Evolutionary conservation across 1,140 invertebrate genomes (phyloP).

Genomic region (Arion vulgaris): DNA sequence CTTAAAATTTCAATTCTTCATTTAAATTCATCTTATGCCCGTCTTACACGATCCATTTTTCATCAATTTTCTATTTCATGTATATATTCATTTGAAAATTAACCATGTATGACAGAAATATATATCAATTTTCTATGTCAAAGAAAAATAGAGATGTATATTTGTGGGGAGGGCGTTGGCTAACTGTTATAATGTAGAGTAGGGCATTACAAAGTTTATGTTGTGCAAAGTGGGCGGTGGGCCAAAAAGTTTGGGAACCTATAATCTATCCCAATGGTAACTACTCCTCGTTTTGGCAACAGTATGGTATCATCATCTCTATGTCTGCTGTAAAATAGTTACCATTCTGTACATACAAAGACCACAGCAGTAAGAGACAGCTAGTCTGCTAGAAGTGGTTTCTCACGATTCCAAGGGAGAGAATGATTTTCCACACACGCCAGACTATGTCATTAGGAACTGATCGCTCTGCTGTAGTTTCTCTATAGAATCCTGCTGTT

Average conservation of each 20-base stretch:
- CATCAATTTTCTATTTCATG: too few relatives aligned
- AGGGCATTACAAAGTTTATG: too few relatives aligned
- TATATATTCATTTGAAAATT: too few relatives aligned
- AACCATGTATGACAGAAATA: too few relatives aligned
- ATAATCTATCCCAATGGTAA: neutral
- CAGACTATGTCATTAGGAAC: neutral
- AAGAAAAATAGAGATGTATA: neutral
- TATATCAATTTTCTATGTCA: too few relatives aligned
- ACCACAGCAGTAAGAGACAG: neutral
- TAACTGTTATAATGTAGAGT: too few relatives aligned
- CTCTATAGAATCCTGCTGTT: neutral
- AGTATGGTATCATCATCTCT: neutral
- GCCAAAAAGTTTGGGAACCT: neutral
- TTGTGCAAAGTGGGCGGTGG: too few relatives aligned
- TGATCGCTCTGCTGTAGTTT: neutral
- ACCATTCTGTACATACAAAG: neutral
- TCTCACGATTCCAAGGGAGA: neutral
- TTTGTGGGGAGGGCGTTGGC: neutral
- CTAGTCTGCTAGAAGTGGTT: neutral
- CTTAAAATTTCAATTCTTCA: too few relatives aligned
- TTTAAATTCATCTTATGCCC: too few relatives aligned
- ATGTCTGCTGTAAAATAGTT: neutral
- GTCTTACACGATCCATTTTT: too few relatives aligned
- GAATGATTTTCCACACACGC: neutral
- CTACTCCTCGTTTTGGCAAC: neutral